These are phyloP conservation scores for Rhagonycha fulva DNA, from an alignment of 2,888 invertebrate species.

Conservation along the genomic window DNA sequence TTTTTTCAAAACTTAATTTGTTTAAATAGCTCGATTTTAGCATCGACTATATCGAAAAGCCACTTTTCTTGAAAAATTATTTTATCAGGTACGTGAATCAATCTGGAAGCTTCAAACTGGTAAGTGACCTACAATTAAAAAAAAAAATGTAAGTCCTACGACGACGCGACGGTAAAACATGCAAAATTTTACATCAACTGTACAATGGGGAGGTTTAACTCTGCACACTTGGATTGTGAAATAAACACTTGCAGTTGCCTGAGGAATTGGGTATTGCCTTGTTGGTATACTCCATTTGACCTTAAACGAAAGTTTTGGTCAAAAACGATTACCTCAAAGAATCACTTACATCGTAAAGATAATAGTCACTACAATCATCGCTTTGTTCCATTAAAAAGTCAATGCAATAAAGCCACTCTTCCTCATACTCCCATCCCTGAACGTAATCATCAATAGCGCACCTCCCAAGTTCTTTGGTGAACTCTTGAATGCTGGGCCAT, in stretches of 20 bases:
- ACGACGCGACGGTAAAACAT: not conserved
- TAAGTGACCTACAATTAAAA: slow-evolving; percentile 48
- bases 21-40: slow-evolving; percentile 49
- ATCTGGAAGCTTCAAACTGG: slow-evolving; percentile 49
- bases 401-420: slow-evolving; percentile 41
- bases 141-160: not conserved
- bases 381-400: slow-evolving; percentile 35
- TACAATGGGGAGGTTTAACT: slow-evolving; percentile 41
- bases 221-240: slow-evolving; percentile 51
- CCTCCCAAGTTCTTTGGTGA: slow-evolving; percentile 35
- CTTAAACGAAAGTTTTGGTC: slow-evolving; percentile 36
- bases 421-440: slow-evolving; percentile 37
- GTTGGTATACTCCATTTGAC: slow-evolving; percentile 55
- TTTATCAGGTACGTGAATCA: slow-evolving; percentile 43
- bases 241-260: slow-evolving; percentile 55
- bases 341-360: slow-evolving; percentile 41
- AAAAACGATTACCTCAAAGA: not conserved
- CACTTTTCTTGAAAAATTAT: slow-evolving; percentile 50
- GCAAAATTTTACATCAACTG: slow-evolving; percentile 39
- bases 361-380: slow-evolving; percentile 41
- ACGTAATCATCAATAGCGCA: slow-evolving; percentile 36
- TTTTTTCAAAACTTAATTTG: slow-evolving; percentile 1
- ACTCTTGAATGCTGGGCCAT: slow-evolving; percentile 40
- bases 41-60: slow-evolving; percentile 51
- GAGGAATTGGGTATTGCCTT: slow-evolving; percentile 53